These are phyloP conservation scores for Ricordea florida DNA, from an alignment of 92 coral and sea anemone species.

Conservation along the genomic window DNA sequence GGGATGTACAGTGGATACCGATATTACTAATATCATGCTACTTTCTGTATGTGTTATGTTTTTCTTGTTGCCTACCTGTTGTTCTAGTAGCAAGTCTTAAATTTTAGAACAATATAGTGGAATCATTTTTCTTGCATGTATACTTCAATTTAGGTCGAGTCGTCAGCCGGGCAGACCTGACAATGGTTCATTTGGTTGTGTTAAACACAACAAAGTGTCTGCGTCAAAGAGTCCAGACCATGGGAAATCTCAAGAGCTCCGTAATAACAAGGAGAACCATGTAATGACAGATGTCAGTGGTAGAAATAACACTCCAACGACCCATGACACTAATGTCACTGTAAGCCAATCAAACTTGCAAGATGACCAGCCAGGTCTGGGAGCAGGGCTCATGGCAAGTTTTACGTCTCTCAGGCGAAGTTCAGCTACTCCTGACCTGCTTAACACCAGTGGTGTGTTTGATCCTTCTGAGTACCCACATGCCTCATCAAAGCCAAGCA, in stretches of 20 bases:
- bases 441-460: conserved; percentile 54
- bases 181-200: conserved; percentile 2
- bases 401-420: conserved; percentile 81
- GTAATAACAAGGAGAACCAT: not conserved
- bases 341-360: not conserved
- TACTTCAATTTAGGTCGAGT: not conserved
- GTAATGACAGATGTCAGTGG: not conserved
- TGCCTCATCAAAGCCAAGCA: conserved; percentile 56
- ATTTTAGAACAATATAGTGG: too few relatives aligned
- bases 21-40: too few relatives aligned
- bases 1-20: too few relatives aligned
- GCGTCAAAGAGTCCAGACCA: not conserved
- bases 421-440: conserved; percentile 88
- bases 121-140: too few relatives aligned
- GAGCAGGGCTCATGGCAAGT: conserved; percentile 75
- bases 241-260: not conserved
- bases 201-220: conserved; percentile 18
- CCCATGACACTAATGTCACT: not conserved
- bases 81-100: too few relatives aligned
- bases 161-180: conserved; percentile 7
- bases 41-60: too few relatives aligned
- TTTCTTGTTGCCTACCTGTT: too few relatives aligned
- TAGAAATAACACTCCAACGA: not conserved
- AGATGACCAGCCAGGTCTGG: conserved; percentile 21
- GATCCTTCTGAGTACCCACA: conserved; percentile 28